phyloP scores from a whole-genome alignment of 2,888 invertebrate genomes.

The Tridacna crocea region DNA sequence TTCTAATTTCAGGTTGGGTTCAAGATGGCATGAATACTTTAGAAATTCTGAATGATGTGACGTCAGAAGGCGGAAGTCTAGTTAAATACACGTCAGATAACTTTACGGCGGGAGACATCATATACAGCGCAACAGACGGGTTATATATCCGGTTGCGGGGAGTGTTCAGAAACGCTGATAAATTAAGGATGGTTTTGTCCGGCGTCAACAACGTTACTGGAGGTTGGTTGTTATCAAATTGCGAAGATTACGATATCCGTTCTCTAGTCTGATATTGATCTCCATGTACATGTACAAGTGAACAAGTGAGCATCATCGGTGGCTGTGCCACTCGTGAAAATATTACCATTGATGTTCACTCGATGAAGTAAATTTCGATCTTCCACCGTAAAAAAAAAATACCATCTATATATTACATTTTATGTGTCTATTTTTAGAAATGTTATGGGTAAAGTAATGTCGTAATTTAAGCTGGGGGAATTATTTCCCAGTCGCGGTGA shows the following conservation, averaged over 20 bases:
- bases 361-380: no score
- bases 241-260: neutral
- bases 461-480: no score
- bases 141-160: constrained; percentile 76
- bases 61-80: constrained; percentile 68
- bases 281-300: no score
- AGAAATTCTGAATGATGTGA: constrained; percentile 75
- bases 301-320: no score
- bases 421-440: no score
- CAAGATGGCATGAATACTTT: constrained; percentile 69
- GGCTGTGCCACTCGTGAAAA: no score
- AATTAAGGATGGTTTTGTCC: constrained; percentile 74
- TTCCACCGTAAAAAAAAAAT: no score
- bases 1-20: constrained; percentile 69
- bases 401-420: no score
- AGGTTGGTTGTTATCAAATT: constrained; percentile 58
- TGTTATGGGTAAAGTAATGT: no score
- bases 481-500: no score
- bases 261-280: neutral
- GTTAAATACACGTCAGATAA: constrained; percentile 70
- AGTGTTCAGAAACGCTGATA: constrained; percentile 73
- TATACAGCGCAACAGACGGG: constrained; percentile 67
- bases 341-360: no score
- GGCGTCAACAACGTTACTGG: constrained; percentile 73
- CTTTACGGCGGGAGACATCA: constrained; percentile 68